These are phyloP conservation scores for human DNA, from an alignment of 2,113 vertebrate genomes.

Conservation along the genomic window DNA sequence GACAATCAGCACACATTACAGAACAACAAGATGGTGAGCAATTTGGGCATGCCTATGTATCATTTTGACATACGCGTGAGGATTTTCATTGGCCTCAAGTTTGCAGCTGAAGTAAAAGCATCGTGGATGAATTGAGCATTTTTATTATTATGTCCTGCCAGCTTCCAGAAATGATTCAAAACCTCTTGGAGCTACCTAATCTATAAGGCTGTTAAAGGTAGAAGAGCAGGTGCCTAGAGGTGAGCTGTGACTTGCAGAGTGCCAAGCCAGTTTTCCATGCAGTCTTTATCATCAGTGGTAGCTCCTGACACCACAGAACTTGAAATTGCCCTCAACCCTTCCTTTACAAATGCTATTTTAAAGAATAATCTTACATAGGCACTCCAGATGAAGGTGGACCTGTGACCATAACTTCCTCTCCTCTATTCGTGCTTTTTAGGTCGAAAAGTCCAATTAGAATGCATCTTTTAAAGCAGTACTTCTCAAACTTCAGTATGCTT, in stretches of 20 bases:
- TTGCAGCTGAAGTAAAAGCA: background rate
- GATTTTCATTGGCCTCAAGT: background rate
- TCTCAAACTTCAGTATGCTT: rapidly evolving
- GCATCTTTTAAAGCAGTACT: background rate
- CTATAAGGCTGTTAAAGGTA: background rate
- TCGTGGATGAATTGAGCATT: background rate
- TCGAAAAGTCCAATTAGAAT: background rate
- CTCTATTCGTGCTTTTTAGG: background rate
- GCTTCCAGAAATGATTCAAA: background rate
- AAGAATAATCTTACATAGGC: background rate
- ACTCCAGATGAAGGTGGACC: background rate
- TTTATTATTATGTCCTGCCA: background rate
- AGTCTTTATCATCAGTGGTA: background rate
- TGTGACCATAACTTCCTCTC: background rate
- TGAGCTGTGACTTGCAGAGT: background rate
- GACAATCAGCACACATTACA: background rate
- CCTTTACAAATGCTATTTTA: background rate
- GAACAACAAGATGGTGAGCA: background rate
- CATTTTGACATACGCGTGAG: background rate
- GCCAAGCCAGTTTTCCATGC: rapidly evolving
- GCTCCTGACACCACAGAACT: background rate
- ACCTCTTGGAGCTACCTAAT: background rate
- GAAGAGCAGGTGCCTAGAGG: background rate
- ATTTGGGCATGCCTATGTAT: background rate
- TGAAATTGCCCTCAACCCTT: background rate